phyloP scores from a whole-genome alignment of 2,888 invertebrate genomes.

The Parnassius smintheus region DNA sequence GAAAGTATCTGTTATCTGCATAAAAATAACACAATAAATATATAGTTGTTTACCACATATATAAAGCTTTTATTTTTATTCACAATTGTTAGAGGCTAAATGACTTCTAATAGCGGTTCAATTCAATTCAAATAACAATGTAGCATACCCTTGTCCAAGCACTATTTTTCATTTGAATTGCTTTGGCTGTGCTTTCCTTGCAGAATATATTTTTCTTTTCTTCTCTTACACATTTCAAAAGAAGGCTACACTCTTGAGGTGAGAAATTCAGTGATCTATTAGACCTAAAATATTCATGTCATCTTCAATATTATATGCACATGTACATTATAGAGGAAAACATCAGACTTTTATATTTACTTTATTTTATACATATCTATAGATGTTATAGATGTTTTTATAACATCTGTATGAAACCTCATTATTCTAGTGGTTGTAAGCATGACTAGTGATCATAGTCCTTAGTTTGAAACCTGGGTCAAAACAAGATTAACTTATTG shows the following conservation, averaged over 20 bases:
- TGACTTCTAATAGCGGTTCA: no score
- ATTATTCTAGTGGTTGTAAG: no score
- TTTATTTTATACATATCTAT: no score
- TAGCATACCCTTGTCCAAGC: conserved; percentile 63
- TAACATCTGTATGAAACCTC: no score
- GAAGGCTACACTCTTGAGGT: conserved; percentile 56
- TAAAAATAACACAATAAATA: background rate
- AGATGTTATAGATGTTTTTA: no score
- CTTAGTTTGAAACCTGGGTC: no score
- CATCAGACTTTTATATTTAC: no score
- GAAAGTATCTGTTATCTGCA: conserved; percentile 58
- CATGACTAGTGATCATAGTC: no score
- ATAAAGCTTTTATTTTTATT: background rate
- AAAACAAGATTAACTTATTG: no score
- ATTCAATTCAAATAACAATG: no score
- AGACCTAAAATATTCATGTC: conserved; percentile 20
- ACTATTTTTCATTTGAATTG: conserved; percentile 47
- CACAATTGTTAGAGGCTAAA: background rate
- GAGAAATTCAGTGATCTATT: conserved; percentile 54
- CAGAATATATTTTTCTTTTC: conserved; percentile 58
- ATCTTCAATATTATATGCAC: background rate
- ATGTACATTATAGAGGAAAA: no score
- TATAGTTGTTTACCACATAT: background rate
- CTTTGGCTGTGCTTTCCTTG: conserved; percentile 42
- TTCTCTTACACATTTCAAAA: conserved; percentile 61